A percentile compares a stretch with the other conserved stretches of the same genome.
phyloP scores from a whole-genome alignment of 2,797 vertebrate species.

The Rallus crepitans region DNA sequence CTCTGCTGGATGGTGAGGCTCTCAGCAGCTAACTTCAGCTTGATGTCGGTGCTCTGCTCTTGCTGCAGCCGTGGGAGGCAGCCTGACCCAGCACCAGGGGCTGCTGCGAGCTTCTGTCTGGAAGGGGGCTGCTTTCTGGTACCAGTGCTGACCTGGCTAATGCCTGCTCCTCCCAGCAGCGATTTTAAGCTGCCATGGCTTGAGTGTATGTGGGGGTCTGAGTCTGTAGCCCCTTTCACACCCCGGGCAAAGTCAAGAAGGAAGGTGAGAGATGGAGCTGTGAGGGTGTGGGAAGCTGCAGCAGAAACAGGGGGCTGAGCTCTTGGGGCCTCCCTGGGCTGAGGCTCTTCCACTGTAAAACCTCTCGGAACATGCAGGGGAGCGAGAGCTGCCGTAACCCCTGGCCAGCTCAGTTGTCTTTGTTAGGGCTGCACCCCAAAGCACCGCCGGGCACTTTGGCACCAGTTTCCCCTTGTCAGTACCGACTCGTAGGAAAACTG shows the following conservation, averaged over 20 bases:
- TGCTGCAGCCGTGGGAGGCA: fast-evolving
- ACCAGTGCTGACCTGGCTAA: fast-evolving
- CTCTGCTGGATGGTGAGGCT: fast-evolving
- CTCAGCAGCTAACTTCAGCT: fast-evolving
- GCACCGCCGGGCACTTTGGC: fast-evolving
- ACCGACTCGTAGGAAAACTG: not conserved
- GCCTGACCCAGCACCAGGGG: fast-evolving
- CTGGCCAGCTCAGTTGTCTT: not conserved
- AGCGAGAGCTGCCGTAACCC: not conserved
- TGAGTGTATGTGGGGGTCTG: fast-evolving
- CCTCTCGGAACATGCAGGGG: fast-evolving
- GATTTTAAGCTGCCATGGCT: too few relatives aligned
- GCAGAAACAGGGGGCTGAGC: not conserved
- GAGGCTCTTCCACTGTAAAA: not conserved
- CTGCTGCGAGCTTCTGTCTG: fast-evolving
- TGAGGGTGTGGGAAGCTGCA: not conserved
- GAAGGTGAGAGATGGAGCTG: not conserved
- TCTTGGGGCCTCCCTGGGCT: too few relatives aligned
- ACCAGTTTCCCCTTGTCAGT: not conserved
- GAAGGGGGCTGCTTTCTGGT: not conserved
- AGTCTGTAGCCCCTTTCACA: fast-evolving
- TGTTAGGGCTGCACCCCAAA: not conserved
- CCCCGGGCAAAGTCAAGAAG: not conserved
- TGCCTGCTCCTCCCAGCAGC: fast-evolving
- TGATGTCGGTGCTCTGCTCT: fast-evolving